A percentile compares a stretch with the other conserved stretches of the same genome.
These are phyloP conservation scores for Lissonota sp. DNA, from an alignment of 2,888 invertebrate species.

Conservation along the genomic window DNA sequence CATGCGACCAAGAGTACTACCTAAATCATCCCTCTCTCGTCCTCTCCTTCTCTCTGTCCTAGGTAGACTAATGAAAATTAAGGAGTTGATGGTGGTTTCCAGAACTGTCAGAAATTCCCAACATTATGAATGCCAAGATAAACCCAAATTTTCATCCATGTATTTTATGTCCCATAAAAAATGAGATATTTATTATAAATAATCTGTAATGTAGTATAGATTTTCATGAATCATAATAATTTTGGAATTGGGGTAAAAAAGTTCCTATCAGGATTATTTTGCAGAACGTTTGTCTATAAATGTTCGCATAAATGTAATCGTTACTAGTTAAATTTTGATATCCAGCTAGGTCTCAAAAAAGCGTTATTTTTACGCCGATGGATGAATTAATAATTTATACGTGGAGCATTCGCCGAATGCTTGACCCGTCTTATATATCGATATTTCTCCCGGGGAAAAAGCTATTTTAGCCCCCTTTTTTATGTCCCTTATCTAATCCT, in stretches of 20 bases:
- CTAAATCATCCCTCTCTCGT: not conserved
- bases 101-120: not conserved
- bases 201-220: too few species aligned
- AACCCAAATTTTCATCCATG: not conserved
- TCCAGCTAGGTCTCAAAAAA: too few species aligned
- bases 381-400: too few species aligned
- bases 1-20: constrained; percentile 10
- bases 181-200: not conserved
- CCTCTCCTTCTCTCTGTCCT: not conserved
- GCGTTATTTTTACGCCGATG: too few species aligned
- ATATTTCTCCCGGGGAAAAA: constrained; percentile 12
- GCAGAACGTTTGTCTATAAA: too few species aligned
- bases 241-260: too few species aligned
- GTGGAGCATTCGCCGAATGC: too few species aligned
- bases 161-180: not conserved
- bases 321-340: too few species aligned
- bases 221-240: too few species aligned
- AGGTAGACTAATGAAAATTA: constrained; percentile 35
- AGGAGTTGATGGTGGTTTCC: constrained; percentile 8
- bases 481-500: constrained; percentile 54
- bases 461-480: constrained; percentile 27
- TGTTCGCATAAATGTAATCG: too few species aligned
- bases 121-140: constrained; percentile 5
- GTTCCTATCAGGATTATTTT: too few species aligned
- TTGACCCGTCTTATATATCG: not conserved